Base-by-base conservation (phyloP, 2,797 vertebrate genomes). In the Gymnoscopelus microlampas region DNA sequence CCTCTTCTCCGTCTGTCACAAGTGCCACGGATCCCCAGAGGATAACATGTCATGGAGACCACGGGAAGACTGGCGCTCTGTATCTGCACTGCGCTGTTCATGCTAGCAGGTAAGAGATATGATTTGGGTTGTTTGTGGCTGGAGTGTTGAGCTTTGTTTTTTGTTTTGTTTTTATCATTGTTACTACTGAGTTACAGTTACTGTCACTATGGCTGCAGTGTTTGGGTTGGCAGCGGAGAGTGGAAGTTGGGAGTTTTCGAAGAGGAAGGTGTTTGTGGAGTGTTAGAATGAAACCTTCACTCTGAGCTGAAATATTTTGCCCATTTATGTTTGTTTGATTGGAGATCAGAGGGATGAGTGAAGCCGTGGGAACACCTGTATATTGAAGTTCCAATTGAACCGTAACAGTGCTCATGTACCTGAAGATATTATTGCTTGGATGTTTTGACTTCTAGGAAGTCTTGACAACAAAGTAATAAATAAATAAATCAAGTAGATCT, bases 41-140 rank as follows among this genome's bases (percentile, higher is more conserved):
- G 91, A 90, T 94, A 95, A 91, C 93, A 95, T 96, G 95, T 87
- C 89, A 96, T 98, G 96, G 95, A 95, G 92, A 90, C 86, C 91
- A 60, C 70, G 50, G 69, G 85, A 84, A 76, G 81, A 68, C 67
- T 69, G 24, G 60, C 64, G 53, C 83, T 92, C 24, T 81, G 63
- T 0, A 7, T 91, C 64, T 91, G 68, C 79, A 81, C 74, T 19
- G 59, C 84, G 56, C 76, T 90, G 56, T 68, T 90, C 66, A 44
- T 86, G 51, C 53, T 93, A 62, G 84, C 89, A 91, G 94, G 94
- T 95, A 90, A 94, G 91, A 26, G 26, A 3, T 8, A 44, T 44
- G 6, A 47, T 6, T 8, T 56, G n/a, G 5, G 53, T 47, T 39
- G 49, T 19, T n/a, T 29, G 7, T 48, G 32, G 68, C 15, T 14